Percentiles rank a stretch among this genome's conserved stretches.
phyloP scores from a whole-genome alignment of 1,140 invertebrate species.

The Epicauta chinensis region DNA sequence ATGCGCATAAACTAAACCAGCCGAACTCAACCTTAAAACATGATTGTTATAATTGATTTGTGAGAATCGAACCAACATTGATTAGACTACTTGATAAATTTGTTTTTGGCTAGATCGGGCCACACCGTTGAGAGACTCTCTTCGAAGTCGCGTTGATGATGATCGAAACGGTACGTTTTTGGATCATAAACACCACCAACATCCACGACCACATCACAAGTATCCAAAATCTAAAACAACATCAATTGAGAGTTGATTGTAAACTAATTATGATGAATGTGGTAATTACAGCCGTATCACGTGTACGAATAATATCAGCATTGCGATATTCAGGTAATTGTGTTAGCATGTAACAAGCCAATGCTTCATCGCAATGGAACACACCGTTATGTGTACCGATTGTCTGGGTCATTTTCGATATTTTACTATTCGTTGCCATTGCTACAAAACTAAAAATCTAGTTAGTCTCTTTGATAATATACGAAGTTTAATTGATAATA shows the following conservation, averaged over 20 bases:
- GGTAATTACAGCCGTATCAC: constrained; percentile 41
- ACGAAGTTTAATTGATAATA: no score
- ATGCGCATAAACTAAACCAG: constrained; percentile 88
- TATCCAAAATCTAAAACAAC: constrained; percentile 56
- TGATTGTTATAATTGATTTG: not conserved
- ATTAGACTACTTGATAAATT: constrained; percentile 37
- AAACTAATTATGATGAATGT: no score
- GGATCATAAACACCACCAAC: constrained; percentile 89
- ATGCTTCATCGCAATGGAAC: constrained; percentile 95
- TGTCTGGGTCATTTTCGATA: constrained; percentile 36
- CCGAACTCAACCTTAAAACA: constrained; percentile 80
- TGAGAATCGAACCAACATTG: not conserved
- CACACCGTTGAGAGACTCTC: constrained; percentile 52
- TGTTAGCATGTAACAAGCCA: constrained; percentile 90
- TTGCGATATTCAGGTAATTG: constrained; percentile 72
- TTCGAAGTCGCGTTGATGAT: constrained; percentile 79
- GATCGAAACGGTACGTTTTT: constrained; percentile 76
- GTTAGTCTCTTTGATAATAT: no score
- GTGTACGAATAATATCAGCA: constrained; percentile 73
- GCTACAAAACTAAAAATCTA: constrained; percentile 33
- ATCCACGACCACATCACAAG: constrained; percentile 94
- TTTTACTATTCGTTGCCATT: constrained; percentile 37
- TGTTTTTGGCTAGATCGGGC: constrained; percentile 44
- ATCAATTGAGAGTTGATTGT: constrained; percentile 4
- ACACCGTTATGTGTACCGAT: constrained; percentile 75